phyloP scores from a whole-genome alignment of 2,797 vertebrate species.

The Fistularia commersonii region DNA sequence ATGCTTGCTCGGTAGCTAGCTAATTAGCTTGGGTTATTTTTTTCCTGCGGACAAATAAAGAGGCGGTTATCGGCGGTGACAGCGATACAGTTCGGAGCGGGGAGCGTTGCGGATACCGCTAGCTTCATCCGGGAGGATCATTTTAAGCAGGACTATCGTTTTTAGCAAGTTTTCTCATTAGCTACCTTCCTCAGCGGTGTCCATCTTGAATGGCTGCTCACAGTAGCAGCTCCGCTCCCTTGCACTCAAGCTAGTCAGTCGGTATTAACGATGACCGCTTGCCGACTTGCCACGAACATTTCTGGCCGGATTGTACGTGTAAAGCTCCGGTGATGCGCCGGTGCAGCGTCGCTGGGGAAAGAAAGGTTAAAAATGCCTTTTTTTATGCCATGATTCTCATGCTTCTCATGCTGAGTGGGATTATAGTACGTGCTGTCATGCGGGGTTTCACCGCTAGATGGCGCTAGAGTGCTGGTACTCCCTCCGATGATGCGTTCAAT shows the following conservation, averaged over 20 bases:
- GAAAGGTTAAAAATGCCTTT: no score
- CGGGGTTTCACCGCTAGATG: conserved; percentile 35
- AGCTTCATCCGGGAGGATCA: background rate
- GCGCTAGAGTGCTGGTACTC: background rate
- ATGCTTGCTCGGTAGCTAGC: no score
- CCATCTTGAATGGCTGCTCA: conserved; percentile 82
- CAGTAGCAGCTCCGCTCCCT: conserved; percentile 8
- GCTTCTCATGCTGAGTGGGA: conserved; percentile 1
- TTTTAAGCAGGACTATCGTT: background rate
- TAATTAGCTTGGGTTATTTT: no score
- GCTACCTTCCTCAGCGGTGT: conserved; percentile 90
- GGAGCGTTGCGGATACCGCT: no score
- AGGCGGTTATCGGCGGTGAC: no score
- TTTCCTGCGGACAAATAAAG: no score
- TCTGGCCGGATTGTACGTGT: background rate
- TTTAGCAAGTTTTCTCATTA: conserved; percentile 1
- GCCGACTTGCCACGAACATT: conserved; percentile 42
- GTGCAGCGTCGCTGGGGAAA: no score
- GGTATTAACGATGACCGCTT: conserved; percentile 8
- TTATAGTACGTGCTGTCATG: background rate
- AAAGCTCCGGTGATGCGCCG: background rate
- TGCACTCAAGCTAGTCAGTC: conserved; percentile 8
- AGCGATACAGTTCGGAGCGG: no score
- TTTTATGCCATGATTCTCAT: no score
- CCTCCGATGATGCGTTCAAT: no score